phyloP scores from a whole-genome alignment of 1,140 invertebrate species.

The Drosophila albomicans region DNA sequence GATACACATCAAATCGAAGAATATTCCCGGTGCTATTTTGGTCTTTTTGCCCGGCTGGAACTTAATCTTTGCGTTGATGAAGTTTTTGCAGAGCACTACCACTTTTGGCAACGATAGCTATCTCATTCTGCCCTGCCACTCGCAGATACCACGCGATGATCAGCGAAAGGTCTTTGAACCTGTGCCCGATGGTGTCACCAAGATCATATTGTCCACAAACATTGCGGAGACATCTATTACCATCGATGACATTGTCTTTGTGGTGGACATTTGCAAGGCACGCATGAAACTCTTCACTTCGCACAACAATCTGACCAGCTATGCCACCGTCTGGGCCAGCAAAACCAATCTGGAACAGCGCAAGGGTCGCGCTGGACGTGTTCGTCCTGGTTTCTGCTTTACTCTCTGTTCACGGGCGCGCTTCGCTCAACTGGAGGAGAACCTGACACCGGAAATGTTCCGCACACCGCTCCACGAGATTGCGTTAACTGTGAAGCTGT shows the following conservation, averaged over 20 bases:
- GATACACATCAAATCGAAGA: constrained; percentile 90
- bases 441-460: constrained; percentile 98
- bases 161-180: constrained; percentile 94
- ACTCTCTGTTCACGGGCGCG: constrained; percentile 93
- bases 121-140: constrained; percentile 93
- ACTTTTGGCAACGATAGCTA: constrained; percentile 89
- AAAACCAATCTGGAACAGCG: constrained; percentile 96
- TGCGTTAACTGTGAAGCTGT: constrained; percentile 90
- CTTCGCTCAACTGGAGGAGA: constrained; percentile 92
- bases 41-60: constrained; percentile 98
- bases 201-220: constrained; percentile 95
- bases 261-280: constrained; percentile 97
- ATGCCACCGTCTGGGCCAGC: constrained; percentile 97
- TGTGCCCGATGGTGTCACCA: constrained; percentile 90
- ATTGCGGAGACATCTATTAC: constrained; percentile 98
- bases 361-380: constrained; percentile 95
- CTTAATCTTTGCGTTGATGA: constrained; percentile 96
- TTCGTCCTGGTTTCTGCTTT: constrained; percentile 94
- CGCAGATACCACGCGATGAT: constrained; percentile 95
- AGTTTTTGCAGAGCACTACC: constrained; percentile 90
- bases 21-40: constrained; percentile 93
- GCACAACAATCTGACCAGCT: constrained; percentile 98
- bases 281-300: constrained; percentile 98
- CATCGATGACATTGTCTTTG: constrained; percentile 98
- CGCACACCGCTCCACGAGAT: constrained; percentile 97